phyloP scores from a whole-genome alignment of 2,888 invertebrate genomes.

The Omphaloscelis lunosa region DNA sequence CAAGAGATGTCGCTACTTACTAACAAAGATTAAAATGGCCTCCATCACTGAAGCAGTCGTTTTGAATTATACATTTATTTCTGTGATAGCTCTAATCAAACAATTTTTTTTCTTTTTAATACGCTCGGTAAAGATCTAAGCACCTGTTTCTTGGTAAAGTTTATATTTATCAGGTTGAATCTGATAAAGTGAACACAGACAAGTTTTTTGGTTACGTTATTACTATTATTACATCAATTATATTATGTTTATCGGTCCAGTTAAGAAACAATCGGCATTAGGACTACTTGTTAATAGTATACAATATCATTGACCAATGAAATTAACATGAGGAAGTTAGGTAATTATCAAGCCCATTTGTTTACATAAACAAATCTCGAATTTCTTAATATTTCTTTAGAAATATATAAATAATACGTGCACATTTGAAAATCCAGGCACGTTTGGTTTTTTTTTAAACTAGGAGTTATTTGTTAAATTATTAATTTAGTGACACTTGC shows the following conservation, averaged over 20 bases:
- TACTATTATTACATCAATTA: background rate
- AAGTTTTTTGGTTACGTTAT: conserved; percentile 15
- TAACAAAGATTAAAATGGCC: background rate
- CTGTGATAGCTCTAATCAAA: no score
- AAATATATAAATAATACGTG: background rate
- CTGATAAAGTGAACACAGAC: background rate
- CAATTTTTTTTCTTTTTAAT: no score
- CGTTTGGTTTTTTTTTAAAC: background rate
- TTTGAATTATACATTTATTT: background rate
- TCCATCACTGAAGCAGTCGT: rapidly evolving
- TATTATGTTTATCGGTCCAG: conserved; percentile 1
- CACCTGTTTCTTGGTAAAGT: background rate
- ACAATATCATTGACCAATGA: background rate
- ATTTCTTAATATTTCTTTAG: background rate
- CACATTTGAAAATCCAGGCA: background rate
- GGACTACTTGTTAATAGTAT: background rate
- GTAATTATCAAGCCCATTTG: background rate
- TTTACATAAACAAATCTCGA: background rate
- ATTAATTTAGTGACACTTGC: background rate
- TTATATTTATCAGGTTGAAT: background rate
- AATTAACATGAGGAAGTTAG: conserved; percentile 28
- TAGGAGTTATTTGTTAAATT: background rate
- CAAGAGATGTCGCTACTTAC: conserved; percentile 63
- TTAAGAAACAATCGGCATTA: conserved; percentile 7
- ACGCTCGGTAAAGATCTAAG: background rate